Percentiles rank a stretch among this genome's conserved stretches.
Evolutionary conservation across 2,113 vertebrate species (phyloP).

Genomic region (Murina feae): DNA sequence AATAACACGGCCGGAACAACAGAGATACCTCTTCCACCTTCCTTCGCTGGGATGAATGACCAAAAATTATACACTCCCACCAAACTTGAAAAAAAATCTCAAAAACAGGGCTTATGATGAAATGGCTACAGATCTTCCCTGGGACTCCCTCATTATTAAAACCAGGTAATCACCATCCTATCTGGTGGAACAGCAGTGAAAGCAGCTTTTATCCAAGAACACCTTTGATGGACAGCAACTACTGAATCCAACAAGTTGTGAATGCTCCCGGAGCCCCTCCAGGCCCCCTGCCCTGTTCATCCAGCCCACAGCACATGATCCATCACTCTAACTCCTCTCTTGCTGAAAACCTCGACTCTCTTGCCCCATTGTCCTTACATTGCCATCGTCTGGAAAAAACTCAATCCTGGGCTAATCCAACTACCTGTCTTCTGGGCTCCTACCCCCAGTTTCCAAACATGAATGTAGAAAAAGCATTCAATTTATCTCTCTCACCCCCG

Average conservation of each 20-base stretch:
- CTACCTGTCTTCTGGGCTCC: background rate
- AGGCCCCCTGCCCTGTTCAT: background rate
- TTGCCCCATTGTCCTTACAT: background rate
- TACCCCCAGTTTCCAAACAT: background rate
- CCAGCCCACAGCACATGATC: background rate
- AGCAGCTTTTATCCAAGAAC: background rate
- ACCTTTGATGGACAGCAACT: background rate
- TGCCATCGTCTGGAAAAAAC: background rate
- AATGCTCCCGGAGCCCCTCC: background rate
- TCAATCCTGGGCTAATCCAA: background rate
- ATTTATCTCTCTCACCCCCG: background rate
- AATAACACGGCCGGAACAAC: background rate
- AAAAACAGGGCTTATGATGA: background rate
- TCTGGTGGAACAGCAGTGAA: background rate
- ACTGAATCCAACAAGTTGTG: background rate
- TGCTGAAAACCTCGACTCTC: background rate
- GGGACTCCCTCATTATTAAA: background rate
- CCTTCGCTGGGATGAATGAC: background rate
- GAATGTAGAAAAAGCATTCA: background rate
- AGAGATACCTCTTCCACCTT: background rate
- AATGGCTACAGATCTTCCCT: background rate
- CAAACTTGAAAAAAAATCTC: background rate
- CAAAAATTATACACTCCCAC: background rate
- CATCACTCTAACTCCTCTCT: background rate
- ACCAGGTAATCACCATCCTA: background rate